These are phyloP conservation scores for Nothocercus julius DNA, from an alignment of 2,113 vertebrate species.

Conservation along the genomic window DNA sequence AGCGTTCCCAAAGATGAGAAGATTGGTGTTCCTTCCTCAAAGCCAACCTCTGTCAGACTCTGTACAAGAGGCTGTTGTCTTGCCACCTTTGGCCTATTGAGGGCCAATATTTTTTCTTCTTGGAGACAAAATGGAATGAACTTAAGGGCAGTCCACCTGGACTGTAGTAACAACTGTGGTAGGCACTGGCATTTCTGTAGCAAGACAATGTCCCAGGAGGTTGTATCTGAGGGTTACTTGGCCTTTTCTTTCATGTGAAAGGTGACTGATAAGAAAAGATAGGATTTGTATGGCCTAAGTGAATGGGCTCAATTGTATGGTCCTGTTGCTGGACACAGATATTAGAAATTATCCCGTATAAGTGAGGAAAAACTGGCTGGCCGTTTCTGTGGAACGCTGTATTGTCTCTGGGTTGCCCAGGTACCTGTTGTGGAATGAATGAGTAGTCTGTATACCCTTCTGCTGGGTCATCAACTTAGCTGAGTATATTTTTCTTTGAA, in stretches of 20 bases:
- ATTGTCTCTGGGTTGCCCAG: neutral
- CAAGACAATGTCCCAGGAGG: neutral
- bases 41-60: neutral
- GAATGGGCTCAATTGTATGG: neutral
- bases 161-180: neutral
- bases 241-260: neutral
- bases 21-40: neutral
- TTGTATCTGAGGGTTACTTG: neutral
- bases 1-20: neutral
- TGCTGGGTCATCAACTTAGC: neutral
- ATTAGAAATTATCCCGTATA: neutral
- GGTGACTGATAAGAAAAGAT: neutral
- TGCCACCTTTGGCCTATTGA: neutral
- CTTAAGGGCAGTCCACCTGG: neutral
- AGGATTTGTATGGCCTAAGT: neutral
- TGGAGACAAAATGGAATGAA: neutral
- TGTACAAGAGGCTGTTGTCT: neutral
- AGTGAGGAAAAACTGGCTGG: neutral
- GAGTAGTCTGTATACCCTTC: neutral
- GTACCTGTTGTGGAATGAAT: neutral
- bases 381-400: neutral
- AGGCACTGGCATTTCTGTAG: neutral
- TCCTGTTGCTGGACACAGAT: neutral
- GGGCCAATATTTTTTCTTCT: neutral
- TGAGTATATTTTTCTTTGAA: slow-evolving; percentile 13